Conservation (phyloP, 37 sponge, comb jelly and placozoan species). For the Mnemiopsis leidyi region DNA sequence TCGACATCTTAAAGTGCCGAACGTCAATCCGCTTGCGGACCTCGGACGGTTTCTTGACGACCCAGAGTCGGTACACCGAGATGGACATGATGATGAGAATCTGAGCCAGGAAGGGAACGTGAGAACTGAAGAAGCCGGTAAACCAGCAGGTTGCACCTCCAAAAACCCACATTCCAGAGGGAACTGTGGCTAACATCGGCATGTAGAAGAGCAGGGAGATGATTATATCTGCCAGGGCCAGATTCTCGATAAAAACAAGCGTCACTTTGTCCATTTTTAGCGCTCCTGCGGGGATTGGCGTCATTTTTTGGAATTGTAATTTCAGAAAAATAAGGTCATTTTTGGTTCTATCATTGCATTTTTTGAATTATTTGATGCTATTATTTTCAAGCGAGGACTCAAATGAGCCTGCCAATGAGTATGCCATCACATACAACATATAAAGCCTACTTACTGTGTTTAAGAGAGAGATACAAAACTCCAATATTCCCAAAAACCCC, state of each 20-base stretch:
- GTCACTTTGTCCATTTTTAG: constrained; percentile 29
- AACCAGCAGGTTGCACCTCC: constrained; percentile 15
- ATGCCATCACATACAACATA: no score
- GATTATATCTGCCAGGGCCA: constrained; percentile 30
- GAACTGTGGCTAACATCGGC: background rate
- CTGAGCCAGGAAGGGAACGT: constrained; percentile 40
- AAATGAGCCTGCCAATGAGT: no score
- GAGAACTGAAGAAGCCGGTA: constrained; percentile 62
- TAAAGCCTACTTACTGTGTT: constrained; percentile 52
- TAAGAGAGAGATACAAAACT: background rate
- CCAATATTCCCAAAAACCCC: background rate
- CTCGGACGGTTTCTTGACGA: background rate
- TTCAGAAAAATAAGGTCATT: no score
- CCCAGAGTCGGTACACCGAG: constrained; percentile 33
- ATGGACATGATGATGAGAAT: constrained; percentile 42
- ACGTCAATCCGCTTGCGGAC: background rate
- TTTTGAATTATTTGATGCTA: no score
- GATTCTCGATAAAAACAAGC: constrained; percentile 45
- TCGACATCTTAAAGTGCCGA: background rate
- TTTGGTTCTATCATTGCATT: no score
- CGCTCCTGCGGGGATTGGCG: background rate
- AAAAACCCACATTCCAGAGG: constrained; percentile 9
- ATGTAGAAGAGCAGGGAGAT: constrained; percentile 53
- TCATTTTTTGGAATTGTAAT: background rate
- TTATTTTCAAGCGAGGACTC: no score